Base-by-base conservation (phyloP, 2,797 vertebrate species). In the Rousettus madagascariensis region DNA sequence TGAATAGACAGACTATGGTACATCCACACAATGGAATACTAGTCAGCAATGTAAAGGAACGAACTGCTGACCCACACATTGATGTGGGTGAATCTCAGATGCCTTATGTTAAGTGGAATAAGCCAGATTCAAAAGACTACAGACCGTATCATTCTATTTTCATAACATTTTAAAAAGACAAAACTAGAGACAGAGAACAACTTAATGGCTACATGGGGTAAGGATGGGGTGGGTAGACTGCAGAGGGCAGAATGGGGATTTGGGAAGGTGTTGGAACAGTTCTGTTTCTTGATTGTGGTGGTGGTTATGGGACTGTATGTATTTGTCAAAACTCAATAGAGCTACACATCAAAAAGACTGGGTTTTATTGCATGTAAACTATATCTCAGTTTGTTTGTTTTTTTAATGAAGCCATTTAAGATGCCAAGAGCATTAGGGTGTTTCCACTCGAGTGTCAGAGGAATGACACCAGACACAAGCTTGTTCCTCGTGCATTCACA, bases 51-150 rank as follows among this genome's bases (percentile, higher is more conserved):
- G 10, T 36, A 49, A 72, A 83, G 69, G 36, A 38, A 59, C 0
- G 0, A 41, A 6, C 51, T 53, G 7, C 20, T 30, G 55, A 46
- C 13, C 30, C 1, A 20, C 5, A 0, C 49, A 20, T 0, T 2
- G 10, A 75, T 8, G 53, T 20, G 38, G 17, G 28, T 57, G 17
- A 36, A 46, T 53, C 55, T 38, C 43, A 68, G 4, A 36, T 17
- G 26, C 66, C 61, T 0, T 17, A 1, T 6, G 22, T 36, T 78
- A 19, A 83, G 55, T 53, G 61, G 66, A 75, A 63, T 22, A 43
- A 78, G 36, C 61, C 85, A 66, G n/a, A 28, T 63, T 30, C 36
- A 66, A 43, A 94, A 19, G 22, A 8, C 19, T 49, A 2, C 24
- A 65, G 43, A 41, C 51, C 26, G 1, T 19, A 20, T 26, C 20